phyloP scores from a whole-genome alignment of 2,888 invertebrate genomes.

The Tipula unca region DNA sequence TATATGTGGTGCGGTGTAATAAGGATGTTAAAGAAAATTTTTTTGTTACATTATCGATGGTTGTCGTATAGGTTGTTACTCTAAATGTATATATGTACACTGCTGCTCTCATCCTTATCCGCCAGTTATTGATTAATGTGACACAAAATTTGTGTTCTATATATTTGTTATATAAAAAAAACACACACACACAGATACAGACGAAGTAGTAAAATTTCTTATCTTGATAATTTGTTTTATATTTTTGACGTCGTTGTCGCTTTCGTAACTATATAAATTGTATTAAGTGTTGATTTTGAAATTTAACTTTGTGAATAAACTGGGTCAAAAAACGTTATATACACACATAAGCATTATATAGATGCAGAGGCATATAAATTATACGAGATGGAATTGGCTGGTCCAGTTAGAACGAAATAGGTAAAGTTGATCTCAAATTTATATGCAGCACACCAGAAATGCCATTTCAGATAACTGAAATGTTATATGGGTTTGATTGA shows the following conservation, averaged over 20 bases:
- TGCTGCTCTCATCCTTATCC: neutral
- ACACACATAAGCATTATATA: too few species aligned
- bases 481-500: too few species aligned
- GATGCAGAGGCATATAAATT: too few species aligned
- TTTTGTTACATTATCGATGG: neutral
- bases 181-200: neutral
- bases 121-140: neutral
- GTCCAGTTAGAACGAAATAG: too few species aligned
- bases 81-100: too few species aligned
- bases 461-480: too few species aligned
- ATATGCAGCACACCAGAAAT: too few species aligned
- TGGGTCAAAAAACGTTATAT: too few species aligned
- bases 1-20: neutral
- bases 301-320: neutral
- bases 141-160: neutral
- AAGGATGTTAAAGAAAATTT: neutral
- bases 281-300: neutral
- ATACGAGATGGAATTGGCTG: too few species aligned
- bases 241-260: neutral
- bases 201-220: neutral
- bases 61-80: neutral
- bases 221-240: neutral
- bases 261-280: neutral
- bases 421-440: too few species aligned
- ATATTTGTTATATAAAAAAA: neutral